phyloP scores from a whole-genome alignment of 2,113 vertebrate species.

The Lophius piscatorius region DNA sequence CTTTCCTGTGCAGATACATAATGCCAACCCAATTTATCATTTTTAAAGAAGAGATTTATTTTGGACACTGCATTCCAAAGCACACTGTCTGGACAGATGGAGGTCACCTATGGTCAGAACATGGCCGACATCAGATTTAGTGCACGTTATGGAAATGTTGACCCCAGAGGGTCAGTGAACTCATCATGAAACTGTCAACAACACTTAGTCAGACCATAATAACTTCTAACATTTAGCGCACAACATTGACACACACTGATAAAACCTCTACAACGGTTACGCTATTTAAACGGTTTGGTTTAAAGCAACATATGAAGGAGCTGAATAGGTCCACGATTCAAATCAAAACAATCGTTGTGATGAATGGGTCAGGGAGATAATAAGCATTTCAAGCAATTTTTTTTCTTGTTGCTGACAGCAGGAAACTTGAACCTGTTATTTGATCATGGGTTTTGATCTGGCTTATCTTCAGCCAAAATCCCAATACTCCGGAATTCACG shows the following conservation, averaged over 20 bases:
- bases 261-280: constrained; percentile 55
- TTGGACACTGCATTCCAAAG: constrained; percentile 66
- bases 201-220: constrained; percentile 69
- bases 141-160: constrained; percentile 55
- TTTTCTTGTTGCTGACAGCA: constrained; percentile 19
- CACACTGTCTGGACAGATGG: constrained; percentile 59
- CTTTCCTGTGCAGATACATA: constrained; percentile 27
- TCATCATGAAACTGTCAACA: constrained; percentile 52
- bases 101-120: constrained; percentile 60
- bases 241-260: constrained; percentile 63
- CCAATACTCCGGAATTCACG: constrained; percentile 25
- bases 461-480: background rate
- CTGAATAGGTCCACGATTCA: no score
- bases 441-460: constrained; percentile 1
- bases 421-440: background rate
- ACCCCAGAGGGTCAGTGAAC: constrained; percentile 58
- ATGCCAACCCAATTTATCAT: constrained; percentile 23
- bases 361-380: no score
- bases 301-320: no score
- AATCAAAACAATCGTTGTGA: background rate
- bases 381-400: background rate
- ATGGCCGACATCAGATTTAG: constrained; percentile 45
- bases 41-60: constrained; percentile 71
- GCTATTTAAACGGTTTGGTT: constrained; percentile 22
- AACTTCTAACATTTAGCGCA: constrained; percentile 56